These are phyloP conservation scores for Netelia fuscicornis DNA, from an alignment of 2,888 invertebrate genomes.

Conservation along the genomic window DNA sequence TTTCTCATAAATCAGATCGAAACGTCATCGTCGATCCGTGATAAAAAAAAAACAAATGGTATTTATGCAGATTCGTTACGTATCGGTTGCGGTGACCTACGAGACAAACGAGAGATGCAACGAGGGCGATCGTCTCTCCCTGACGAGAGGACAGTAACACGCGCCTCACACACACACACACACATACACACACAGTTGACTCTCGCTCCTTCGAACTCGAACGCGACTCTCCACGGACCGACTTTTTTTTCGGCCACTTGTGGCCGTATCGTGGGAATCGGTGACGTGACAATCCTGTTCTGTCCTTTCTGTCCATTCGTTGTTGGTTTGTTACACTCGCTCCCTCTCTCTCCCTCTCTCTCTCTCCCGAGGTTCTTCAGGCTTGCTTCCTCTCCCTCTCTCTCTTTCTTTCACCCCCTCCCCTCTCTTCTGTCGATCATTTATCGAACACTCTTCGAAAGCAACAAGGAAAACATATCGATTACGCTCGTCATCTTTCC, in stretches of 20 bases:
- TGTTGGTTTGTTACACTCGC: slow-evolving; percentile 40
- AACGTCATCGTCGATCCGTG: background rate
- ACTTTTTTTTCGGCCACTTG: slow-evolving; percentile 67
- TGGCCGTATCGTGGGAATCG: slow-evolving; percentile 72
- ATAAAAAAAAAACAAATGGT: background rate
- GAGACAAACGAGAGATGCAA: slow-evolving; percentile 47
- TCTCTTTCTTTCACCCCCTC: background rate
- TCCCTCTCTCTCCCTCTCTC: slow-evolving; percentile 25
- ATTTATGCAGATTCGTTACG: slow-evolving; percentile 1
- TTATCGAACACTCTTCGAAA: background rate
- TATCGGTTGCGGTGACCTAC: slow-evolving; percentile 26
- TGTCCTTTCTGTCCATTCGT: slow-evolving; percentile 65
- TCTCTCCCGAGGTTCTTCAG: background rate
- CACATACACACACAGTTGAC: slow-evolving; percentile 64
- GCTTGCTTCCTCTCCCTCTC: too few relatives aligned
- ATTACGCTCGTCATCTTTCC: background rate
- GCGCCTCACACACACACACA: slow-evolving; percentile 69
- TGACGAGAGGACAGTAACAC: slow-evolving; percentile 69
- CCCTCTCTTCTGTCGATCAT: background rate
- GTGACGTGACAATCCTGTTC: slow-evolving; percentile 73
- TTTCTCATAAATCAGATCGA: background rate
- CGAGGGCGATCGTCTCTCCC: slow-evolving; percentile 69
- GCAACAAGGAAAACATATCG: background rate
- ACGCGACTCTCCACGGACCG: slow-evolving; percentile 45
- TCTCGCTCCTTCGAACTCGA: slow-evolving; percentile 53